These are phyloP conservation scores for Leptopilina boulardi DNA, from an alignment of 1,140 invertebrate species.

Conservation along the genomic window DNA sequence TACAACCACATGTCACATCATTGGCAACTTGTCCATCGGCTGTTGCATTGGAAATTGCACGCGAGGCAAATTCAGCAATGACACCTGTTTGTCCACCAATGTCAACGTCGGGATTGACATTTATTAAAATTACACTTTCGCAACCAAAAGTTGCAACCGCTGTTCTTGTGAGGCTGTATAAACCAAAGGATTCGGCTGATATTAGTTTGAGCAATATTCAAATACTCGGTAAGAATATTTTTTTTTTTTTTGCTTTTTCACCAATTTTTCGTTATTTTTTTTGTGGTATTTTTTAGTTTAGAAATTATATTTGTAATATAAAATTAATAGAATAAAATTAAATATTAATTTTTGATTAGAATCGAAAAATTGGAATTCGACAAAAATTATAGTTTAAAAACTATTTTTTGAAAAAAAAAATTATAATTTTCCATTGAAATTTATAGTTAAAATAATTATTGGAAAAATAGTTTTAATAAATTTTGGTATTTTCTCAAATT, in stretches of 20 bases:
- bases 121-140: constrained; percentile 87
- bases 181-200: constrained; percentile 90
- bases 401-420: too few species aligned
- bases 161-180: constrained; percentile 82
- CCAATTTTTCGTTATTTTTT: too few species aligned
- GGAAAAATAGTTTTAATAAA: too few species aligned
- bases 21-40: constrained; percentile 90
- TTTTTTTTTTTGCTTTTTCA: background rate
- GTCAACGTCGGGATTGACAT: constrained; percentile 89
- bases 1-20: constrained; percentile 90
- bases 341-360: too few species aligned
- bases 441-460: too few species aligned
- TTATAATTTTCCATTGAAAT: too few species aligned
- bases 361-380: too few species aligned
- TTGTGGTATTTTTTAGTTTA: too few species aligned
- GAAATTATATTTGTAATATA: too few species aligned
- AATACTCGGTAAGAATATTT: constrained; percentile 79
- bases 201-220: constrained; percentile 92
- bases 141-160: constrained; percentile 87
- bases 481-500: too few species aligned
- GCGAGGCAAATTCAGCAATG: constrained; percentile 78
- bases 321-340: too few species aligned
- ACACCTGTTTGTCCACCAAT: constrained; percentile 84
- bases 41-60: constrained; percentile 87
- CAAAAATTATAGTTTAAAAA: too few species aligned